These are phyloP conservation scores for Coccyzus lansbergi DNA, from an alignment of 2,797 vertebrate genomes.

Conservation along the genomic window DNA sequence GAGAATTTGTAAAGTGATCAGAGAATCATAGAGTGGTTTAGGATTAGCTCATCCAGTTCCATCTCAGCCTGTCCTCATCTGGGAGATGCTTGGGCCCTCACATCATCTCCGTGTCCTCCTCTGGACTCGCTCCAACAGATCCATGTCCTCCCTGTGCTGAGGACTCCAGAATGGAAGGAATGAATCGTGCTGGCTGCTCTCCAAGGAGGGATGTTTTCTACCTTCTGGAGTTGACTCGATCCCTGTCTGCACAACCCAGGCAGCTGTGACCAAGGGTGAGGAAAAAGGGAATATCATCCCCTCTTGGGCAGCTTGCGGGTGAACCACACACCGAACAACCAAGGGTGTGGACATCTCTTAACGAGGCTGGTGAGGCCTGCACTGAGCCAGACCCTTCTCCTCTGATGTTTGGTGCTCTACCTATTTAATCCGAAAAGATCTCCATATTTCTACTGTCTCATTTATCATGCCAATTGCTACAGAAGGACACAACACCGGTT, in stretches of 20 bases:
- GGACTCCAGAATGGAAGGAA: too few relatives aligned
- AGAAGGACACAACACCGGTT: not conserved
- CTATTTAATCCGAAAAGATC: not conserved
- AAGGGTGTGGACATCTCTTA: not conserved
- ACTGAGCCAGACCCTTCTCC: not conserved
- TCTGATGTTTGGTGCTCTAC: not conserved
- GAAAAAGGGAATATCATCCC: not conserved
- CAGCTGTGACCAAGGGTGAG: not conserved
- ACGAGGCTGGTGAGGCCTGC: not conserved
- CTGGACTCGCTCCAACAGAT: too few relatives aligned
- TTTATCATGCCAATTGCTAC: not conserved
- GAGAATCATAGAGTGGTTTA: too few relatives aligned
- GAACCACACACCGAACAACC: not conserved
- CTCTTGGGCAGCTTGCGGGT: not conserved
- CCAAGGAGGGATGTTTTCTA: rapidly evolving
- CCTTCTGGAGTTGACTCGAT: not conserved
- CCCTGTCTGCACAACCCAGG: not conserved
- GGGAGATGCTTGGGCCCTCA: too few relatives aligned
- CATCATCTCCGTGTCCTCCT: too few relatives aligned
- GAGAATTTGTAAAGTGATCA: not conserved
- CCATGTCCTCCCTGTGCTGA: too few relatives aligned
- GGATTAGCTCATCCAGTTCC: too few relatives aligned
- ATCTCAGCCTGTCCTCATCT: too few relatives aligned
- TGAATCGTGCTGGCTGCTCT: not conserved
- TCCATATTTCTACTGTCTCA: not conserved